A percentile compares a stretch with the other conserved stretches of the same genome.
These are phyloP conservation scores for Agrochola litura DNA, from an alignment of 2,888 invertebrate genomes.

Conservation along the genomic window DNA sequence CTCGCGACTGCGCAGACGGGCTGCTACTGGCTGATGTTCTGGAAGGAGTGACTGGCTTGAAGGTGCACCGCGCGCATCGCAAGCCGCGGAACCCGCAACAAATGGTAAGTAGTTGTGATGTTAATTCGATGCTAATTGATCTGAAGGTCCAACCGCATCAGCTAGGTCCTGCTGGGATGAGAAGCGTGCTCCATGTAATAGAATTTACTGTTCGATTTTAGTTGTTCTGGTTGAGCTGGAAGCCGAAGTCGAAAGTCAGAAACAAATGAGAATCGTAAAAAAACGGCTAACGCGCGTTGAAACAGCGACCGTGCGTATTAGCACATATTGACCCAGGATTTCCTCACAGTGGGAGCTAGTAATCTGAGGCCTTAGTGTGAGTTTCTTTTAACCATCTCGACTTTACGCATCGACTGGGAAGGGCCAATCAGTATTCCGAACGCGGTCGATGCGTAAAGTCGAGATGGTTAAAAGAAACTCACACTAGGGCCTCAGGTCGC, in stretches of 20 bases:
- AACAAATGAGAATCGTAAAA: neutral
- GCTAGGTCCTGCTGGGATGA: no score
- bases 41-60: slow-evolving; percentile 96
- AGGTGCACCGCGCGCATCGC: slow-evolving; percentile 93
- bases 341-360: neutral
- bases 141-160: neutral
- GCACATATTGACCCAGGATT: neutral
- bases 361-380: no score
- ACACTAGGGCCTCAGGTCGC: no score
- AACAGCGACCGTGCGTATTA: neutral
- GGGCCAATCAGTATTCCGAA: no score
- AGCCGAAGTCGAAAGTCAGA: neutral
- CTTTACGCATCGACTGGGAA: no score
- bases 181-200: neutral
- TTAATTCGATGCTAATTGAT: neutral
- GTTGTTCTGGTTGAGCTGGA: neutral
- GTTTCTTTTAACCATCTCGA: no score
- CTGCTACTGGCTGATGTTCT: slow-evolving; percentile 97
- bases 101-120: slow-evolving; percentile 93
- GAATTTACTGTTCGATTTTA: neutral
- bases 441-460: no score
- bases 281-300: neutral
- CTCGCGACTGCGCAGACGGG: slow-evolving; percentile 97
- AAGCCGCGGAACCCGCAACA: slow-evolving; percentile 97
- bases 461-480: no score